Evolutionary conservation across 2,888 invertebrate genomes (phyloP), one percentile per base, ranked within the genome.

Genomic region (Drosophila planitibia): DNA sequence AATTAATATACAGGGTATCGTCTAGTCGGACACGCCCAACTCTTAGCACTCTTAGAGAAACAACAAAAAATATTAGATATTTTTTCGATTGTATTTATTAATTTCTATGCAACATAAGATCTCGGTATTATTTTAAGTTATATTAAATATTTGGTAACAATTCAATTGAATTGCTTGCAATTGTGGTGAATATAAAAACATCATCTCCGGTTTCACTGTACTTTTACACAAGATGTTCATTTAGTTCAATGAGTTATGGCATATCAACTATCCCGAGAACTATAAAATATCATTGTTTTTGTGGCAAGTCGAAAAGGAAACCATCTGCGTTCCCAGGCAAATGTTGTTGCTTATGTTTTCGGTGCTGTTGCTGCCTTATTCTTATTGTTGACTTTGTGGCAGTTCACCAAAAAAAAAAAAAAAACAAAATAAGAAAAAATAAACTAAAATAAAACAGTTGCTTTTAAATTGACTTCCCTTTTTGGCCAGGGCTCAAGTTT

Each of bases 401-500:
- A 62, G 51, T 54, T 47, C 7, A 47, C 52, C 19, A 12, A 53
- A 7, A 49, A 55, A 4, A 12, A 4, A 12, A 19, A 25, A 7
- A 25, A 54, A 25, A 19, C 0, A 10, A 51, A 25, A 25, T 1
- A 25, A 25, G 25, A 25, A 5, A 52, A 51, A 28, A 28, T 5
- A 28, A 28, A n/a, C 7, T 30, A 52, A 52, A 30, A 52, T 30
- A 52, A 52, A 79, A 70, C 70, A 80, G 37, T 59, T 63, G 49
- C 55, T 60, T 14, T 39, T 35, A 70, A 81, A 78, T 78, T 62
- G 74, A 79, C 79, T 79, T 79, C 65, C 79, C 39, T 47, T 35
- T 61, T 52, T 28, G 35, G 25, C 10, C 35, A 57, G 33, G 65
- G 69, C 79, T 79, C 79, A 49, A 82, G 67, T 79, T 79, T 79